These are phyloP conservation scores for Lacanobia oleracea DNA, from an alignment of 2,888 invertebrate genomes.

Conservation along the genomic window DNA sequence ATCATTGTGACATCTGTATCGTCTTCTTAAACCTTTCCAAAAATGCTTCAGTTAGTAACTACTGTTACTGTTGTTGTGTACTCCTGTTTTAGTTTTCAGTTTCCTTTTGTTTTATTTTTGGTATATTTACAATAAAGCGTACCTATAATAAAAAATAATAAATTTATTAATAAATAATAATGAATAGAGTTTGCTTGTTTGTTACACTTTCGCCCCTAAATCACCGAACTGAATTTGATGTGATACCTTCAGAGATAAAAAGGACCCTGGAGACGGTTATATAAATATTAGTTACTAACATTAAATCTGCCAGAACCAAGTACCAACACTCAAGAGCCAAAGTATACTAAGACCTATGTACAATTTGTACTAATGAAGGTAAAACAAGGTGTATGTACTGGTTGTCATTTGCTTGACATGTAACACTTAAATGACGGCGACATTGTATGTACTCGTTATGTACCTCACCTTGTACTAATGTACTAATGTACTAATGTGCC, in stretches of 20 bases:
- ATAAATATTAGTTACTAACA: neutral
- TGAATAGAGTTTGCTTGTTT: too few relatives aligned
- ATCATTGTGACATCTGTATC: neutral
- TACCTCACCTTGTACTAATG: slow-evolving; percentile 29
- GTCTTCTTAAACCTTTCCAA: neutral
- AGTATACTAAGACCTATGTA: slow-evolving; percentile 6
- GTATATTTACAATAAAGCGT: too few relatives aligned
- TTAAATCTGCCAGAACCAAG: neutral
- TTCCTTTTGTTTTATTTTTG: too few relatives aligned
- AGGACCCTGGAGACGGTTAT: too few relatives aligned
- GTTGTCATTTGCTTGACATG: slow-evolving; percentile 45
- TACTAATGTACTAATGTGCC: slow-evolving; percentile 34
- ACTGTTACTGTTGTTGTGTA: too few relatives aligned
- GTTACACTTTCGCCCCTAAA: too few relatives aligned
- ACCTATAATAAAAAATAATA: too few relatives aligned
- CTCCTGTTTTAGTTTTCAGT: too few relatives aligned
- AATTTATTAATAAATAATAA: too few relatives aligned
- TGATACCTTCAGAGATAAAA: too few relatives aligned
- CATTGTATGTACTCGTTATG: slow-evolving; percentile 21
- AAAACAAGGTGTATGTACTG: slow-evolving; percentile 28
- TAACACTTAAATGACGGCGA: slow-evolving; percentile 21
- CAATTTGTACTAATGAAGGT: slow-evolving; percentile 45
- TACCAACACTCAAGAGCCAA: neutral
- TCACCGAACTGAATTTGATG: too few relatives aligned
- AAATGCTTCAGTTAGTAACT: too few relatives aligned